phyloP scores from a whole-genome alignment of 2,797 vertebrate species.

The Acanthornis magna region DNA sequence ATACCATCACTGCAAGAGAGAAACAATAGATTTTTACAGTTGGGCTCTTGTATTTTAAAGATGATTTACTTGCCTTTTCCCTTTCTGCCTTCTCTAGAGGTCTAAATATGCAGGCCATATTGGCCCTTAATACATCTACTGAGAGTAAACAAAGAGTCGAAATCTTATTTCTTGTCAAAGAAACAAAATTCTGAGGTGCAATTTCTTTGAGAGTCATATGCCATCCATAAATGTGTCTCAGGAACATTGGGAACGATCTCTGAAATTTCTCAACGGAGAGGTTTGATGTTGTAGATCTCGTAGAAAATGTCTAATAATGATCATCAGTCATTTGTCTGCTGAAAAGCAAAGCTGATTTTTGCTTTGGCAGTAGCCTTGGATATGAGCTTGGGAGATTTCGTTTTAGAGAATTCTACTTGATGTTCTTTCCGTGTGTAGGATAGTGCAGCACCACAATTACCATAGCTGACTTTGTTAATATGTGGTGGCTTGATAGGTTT shows the following conservation, averaged over 20 bases:
- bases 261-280: background rate
- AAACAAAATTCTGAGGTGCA: constrained; percentile 19
- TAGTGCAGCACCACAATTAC: background rate
- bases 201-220: background rate
- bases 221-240: background rate
- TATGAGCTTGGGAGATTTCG: background rate
- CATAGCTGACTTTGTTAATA: background rate
- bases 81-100: background rate
- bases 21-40: constrained; percentile 1
- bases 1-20: background rate
- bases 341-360: background rate
- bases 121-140: background rate
- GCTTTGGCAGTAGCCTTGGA: background rate
- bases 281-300: background rate
- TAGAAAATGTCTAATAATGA: background rate
- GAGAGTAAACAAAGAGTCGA: background rate
- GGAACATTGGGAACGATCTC: background rate
- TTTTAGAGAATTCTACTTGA: background rate
- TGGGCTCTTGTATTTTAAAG: background rate
- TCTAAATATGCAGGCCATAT: background rate
- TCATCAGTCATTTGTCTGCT: background rate
- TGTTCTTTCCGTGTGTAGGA: background rate
- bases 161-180: constrained; percentile 23
- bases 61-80: background rate
- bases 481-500: background rate